Conservation (phyloP, 2,888 invertebrate genomes). For the Epinotia ramella region DNA sequence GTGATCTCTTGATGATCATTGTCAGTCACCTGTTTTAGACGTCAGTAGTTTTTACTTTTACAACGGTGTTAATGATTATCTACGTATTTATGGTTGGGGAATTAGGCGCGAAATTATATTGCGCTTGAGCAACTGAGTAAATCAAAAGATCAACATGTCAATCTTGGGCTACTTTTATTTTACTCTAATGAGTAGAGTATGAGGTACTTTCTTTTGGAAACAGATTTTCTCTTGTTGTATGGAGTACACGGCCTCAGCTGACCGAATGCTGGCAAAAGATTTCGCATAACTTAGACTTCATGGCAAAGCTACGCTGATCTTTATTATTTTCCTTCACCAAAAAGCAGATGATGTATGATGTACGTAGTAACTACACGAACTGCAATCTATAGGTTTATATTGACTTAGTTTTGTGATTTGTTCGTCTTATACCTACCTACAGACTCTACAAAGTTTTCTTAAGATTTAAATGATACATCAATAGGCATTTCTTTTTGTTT, state of each 20-base stretch:
- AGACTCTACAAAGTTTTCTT: not conserved
- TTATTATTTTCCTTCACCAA: not conserved
- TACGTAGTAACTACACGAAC: not conserved
- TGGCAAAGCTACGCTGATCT: not conserved
- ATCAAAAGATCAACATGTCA: not conserved
- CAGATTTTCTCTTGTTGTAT: not conserved
- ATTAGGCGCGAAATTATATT: not conserved
- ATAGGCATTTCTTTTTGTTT: slow-evolving; percentile 57
- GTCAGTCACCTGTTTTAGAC: not conserved
- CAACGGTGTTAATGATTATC: not conserved
- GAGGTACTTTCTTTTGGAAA: not conserved
- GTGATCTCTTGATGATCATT: slow-evolving; percentile 13
- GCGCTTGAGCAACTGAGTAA: not conserved
- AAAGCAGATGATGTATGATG: not conserved
- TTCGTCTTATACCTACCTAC: not conserved
- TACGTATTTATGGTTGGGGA: not conserved
- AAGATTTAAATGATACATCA: slow-evolving; percentile 25
- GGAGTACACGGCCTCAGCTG: too few relatives aligned
- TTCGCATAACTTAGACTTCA: not conserved
- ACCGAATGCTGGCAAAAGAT: not conserved
- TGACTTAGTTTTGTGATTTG: not conserved
- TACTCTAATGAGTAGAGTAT: not conserved
- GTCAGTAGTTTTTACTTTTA: not conserved
- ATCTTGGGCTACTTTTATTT: not conserved
- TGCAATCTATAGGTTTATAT: not conserved